A percentile compares a stretch with the other conserved stretches of the same genome.
Conservation (phyloP, 2,888 invertebrate species). For the Eupeodes latifasciatus region DNA sequence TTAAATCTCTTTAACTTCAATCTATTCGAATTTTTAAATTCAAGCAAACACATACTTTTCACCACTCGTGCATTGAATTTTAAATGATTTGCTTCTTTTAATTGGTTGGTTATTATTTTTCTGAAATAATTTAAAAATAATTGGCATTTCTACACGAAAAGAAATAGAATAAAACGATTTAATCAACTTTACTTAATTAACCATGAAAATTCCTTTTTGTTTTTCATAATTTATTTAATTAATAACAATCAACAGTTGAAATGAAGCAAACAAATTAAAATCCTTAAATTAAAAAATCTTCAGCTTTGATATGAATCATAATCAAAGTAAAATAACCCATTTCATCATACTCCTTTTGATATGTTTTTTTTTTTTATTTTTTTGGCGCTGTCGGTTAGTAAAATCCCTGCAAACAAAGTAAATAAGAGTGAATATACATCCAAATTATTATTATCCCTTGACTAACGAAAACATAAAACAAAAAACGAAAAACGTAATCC, state of each 20-base stretch:
- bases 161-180: background rate
- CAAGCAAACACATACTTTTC: too few species aligned
- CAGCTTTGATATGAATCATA: slow-evolving; percentile 9
- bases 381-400: background rate
- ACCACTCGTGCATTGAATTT: too few species aligned
- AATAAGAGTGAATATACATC: slow-evolving; percentile 28
- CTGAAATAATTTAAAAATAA: too few species aligned
- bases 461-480: background rate
- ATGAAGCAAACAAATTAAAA: slow-evolving; percentile 28
- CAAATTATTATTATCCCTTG: slow-evolving; percentile 48
- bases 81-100: too few species aligned
- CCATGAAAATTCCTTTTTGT: background rate
- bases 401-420: slow-evolving; percentile 24
- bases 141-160: too few species aligned
- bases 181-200: background rate
- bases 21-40: too few species aligned
- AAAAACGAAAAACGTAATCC: slow-evolving; percentile 35
- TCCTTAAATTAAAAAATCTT: background rate
- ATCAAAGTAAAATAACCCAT: background rate
- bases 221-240: background rate
- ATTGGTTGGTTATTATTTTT: too few species aligned
- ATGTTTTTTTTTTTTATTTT: background rate
- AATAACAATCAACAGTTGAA: slow-evolving; percentile 4
- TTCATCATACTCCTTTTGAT: background rate
- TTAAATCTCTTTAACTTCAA: too few species aligned